Conservation (phyloP, 1,140 invertebrate species). For the Aphelinus certus region DNA sequence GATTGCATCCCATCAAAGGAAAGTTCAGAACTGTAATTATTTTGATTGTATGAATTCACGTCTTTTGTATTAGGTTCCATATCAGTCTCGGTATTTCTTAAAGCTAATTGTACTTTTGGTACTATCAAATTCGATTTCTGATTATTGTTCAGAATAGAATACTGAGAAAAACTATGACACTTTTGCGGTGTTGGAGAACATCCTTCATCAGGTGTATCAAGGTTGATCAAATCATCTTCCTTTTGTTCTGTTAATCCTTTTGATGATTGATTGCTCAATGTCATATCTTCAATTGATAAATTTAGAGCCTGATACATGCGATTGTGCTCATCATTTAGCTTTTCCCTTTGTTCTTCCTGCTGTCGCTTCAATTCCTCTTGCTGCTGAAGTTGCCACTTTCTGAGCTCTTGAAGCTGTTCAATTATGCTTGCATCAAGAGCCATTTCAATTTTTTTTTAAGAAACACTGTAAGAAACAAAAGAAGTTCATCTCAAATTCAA, state of each 20-base stretch:
- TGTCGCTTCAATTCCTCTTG: constrained; percentile 52
- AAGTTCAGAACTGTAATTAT: constrained; percentile 29
- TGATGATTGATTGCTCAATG: constrained; percentile 11
- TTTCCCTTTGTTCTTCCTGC: constrained; percentile 53
- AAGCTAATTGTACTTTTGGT: constrained; percentile 4
- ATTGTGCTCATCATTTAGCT: constrained; percentile 52
- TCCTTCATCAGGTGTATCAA: constrained; percentile 32
- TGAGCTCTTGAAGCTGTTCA: constrained; percentile 53
- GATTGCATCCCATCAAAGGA: constrained; percentile 48
- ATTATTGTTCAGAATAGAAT: neutral
- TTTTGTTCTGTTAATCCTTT: neutral
- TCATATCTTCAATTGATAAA: constrained; percentile 45
- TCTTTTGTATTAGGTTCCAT: constrained; percentile 4
- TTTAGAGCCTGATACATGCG: constrained; percentile 52
- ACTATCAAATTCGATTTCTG: constrained; percentile 8
- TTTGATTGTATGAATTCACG: constrained; percentile 24
- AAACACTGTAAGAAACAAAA: constrained; percentile 18
- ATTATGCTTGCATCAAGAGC: constrained; percentile 51
- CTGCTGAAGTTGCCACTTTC: constrained; percentile 54
- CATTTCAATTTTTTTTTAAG: constrained; percentile 43
- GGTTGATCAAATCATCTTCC: constrained; percentile 27
- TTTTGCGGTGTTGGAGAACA: neutral
- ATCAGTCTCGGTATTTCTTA: constrained; percentile 15
- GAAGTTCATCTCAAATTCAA: neutral
- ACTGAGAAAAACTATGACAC: constrained; percentile 19